A percentile compares a stretch with the other conserved stretches of the same genome.
These are phyloP conservation scores for Chymomyza procnemis DNA, from an alignment of 2,888 invertebrate species.

Conservation along the genomic window DNA sequence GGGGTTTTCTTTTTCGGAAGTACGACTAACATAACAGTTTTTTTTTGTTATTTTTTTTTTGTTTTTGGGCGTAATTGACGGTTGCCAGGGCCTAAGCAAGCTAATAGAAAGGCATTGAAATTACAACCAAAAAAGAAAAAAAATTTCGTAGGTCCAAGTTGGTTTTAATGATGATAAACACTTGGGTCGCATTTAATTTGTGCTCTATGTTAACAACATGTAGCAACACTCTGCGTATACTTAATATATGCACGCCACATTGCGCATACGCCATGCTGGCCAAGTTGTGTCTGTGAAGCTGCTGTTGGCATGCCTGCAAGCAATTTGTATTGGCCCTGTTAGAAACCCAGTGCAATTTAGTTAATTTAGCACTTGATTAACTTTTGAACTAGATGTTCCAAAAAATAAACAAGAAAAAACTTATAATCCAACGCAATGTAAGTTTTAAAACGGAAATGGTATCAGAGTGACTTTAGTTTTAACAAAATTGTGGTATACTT, in stretches of 20 bases:
- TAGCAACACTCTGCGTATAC: conserved; percentile 19
- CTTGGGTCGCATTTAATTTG: background rate
- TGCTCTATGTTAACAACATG: background rate
- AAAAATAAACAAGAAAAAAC: background rate
- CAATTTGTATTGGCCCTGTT: conserved; percentile 38
- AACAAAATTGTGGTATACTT: too few relatives aligned
- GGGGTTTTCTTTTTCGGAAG: background rate
- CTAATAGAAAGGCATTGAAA: background rate
- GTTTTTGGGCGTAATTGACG: background rate
- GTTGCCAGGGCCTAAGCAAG: background rate
- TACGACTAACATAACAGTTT: background rate
- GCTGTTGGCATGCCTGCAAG: conserved; percentile 28
- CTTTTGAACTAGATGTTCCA: conserved; percentile 47
- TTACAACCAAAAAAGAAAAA: background rate
- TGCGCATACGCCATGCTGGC: conserved; percentile 43
- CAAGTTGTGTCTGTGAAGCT: conserved; percentile 16
- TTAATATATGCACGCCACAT: conserved; percentile 40
- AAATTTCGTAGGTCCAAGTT: background rate
- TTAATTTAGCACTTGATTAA: conserved; percentile 69
- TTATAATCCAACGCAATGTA: background rate
- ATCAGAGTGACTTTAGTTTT: background rate
- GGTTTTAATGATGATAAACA: background rate
- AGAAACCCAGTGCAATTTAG: conserved; percentile 59
- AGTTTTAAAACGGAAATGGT: too few relatives aligned
- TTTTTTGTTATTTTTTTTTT: too few relatives aligned